Base-by-base conservation (phyloP, 1,140 invertebrate species). In the Scaptomyza hsui region DNA sequence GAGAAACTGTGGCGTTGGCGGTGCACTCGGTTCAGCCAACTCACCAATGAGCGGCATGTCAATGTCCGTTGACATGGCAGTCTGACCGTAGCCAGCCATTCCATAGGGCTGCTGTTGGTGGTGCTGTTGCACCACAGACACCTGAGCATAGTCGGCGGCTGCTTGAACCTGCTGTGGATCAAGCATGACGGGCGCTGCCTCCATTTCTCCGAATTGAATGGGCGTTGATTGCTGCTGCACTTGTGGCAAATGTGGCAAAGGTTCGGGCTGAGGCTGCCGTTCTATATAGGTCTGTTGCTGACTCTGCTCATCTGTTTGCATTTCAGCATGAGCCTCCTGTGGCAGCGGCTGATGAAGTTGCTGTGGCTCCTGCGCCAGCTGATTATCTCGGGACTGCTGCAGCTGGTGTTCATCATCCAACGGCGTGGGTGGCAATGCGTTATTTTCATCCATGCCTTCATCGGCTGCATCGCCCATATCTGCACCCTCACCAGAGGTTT, bases 151-250 rank as follows among this genome's bases (percentile, higher is more conserved):
- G 15, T 90, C 77, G 3, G 75, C 41, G 3, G 62, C 55, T 15
- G 70, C 64, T 47, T 88, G 78, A 3, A 89, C 75, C 42, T 83
- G 83, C 35, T 83, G 81, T 10, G 86, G 51, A 60, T 89, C 83
- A 1, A 89, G 16, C 39, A 89, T 59, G 1, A 90, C 72, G 2
- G 89, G 89, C 0, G 85, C 76, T 9, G 89, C 89, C 48, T 90
- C 89, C 68, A 90, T 79, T 77, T 90, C 89, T 0, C 89, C 89
- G 48, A 90, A 90, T 45, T 89, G 89, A 69, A 90, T 90, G n/a
- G 89, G 85, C 13, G 72, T 56, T 0, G 73, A 37, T 35, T 86
- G 77, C 29, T 52, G 67, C 10, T 65, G 57, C 37, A 37, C 32
- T 7, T 37, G 32, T 1, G 75, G 41, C 21, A 83, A 32, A 45